Evolutionary conservation across 1,140 invertebrate species (phyloP).

Genomic region (Cephus cinctus): DNA sequence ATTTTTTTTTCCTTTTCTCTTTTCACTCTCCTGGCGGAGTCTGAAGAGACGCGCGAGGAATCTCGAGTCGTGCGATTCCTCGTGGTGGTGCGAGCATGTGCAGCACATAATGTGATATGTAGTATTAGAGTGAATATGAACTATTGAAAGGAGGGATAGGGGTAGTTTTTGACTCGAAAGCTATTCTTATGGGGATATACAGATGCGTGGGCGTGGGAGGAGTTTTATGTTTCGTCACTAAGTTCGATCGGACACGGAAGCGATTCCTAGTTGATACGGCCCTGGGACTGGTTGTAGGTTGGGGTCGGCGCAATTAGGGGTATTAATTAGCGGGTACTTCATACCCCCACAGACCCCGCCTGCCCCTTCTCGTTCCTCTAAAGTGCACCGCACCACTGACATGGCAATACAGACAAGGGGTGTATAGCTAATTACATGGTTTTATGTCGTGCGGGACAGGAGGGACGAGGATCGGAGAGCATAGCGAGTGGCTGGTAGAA

Average conservation of each 20-base stretch:
- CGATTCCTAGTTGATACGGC: conserved; percentile 27
- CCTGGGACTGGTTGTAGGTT: conserved; percentile 31
- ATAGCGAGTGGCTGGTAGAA: no score
- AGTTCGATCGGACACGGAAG: background rate
- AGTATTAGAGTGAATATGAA: conserved; percentile 18
- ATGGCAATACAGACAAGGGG: conserved; percentile 43
- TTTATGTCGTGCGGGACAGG: conserved; percentile 36
- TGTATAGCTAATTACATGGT: conserved; percentile 47
- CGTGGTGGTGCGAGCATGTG: no score
- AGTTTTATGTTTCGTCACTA: no score
- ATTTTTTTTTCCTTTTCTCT: no score
- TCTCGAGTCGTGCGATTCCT: no score
- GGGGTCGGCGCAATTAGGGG: conserved; percentile 51
- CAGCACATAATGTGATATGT: no score
- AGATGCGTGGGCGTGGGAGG: no score
- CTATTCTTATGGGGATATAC: no score
- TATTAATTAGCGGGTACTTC: conserved; percentile 55
- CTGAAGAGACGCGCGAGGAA: no score
- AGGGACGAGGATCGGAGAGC: no score
- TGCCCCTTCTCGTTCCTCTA: conserved; percentile 24
- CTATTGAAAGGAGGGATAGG: conserved; percentile 26
- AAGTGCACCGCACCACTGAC: conserved; percentile 34
- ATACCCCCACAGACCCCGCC: conserved; percentile 19
- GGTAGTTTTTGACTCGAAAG: no score
- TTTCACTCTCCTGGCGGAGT: no score